phyloP scores from a whole-genome alignment of 2,113 vertebrate species.

The Hippoglossus stenolepis region DNA sequence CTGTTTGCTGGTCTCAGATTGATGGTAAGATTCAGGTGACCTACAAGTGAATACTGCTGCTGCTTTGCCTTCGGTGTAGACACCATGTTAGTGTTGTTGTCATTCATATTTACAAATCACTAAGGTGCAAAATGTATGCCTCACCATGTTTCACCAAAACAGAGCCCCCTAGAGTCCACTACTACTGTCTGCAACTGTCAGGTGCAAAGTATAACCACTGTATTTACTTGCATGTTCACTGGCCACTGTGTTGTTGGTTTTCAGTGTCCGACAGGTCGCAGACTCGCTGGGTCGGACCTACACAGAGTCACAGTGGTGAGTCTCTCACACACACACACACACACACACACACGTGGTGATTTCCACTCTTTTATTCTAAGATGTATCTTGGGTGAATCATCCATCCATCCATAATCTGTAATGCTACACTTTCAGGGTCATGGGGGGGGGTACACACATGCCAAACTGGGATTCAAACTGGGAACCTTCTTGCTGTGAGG shows the following conservation, averaged over 20 bases:
- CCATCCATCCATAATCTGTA: no score
- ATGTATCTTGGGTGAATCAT: no score
- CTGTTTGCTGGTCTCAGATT: no score
- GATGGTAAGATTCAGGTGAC: no score
- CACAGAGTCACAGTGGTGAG: constrained; percentile 84
- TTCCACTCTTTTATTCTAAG: neutral
- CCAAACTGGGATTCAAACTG: no score
- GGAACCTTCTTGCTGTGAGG: no score
- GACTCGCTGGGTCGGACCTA: constrained; percentile 82
- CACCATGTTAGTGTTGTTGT: neutral
- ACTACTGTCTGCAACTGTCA: neutral
- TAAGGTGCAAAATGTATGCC: neutral
- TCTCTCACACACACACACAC: neutral
- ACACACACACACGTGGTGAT: neutral
- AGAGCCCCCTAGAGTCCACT: neutral
- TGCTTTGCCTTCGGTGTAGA: no score
- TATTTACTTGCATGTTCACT: neutral
- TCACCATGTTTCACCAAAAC: neutral
- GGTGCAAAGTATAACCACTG: neutral
- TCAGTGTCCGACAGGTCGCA: constrained; percentile 77
- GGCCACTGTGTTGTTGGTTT: constrained; percentile 13
- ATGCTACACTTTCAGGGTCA: no score
- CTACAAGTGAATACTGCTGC: no score
- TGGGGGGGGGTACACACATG: no score
- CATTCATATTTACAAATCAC: neutral